These are phyloP conservation scores for Ceyx erithaca DNA, from an alignment of 2,797 vertebrate species.

Conservation along the genomic window DNA sequence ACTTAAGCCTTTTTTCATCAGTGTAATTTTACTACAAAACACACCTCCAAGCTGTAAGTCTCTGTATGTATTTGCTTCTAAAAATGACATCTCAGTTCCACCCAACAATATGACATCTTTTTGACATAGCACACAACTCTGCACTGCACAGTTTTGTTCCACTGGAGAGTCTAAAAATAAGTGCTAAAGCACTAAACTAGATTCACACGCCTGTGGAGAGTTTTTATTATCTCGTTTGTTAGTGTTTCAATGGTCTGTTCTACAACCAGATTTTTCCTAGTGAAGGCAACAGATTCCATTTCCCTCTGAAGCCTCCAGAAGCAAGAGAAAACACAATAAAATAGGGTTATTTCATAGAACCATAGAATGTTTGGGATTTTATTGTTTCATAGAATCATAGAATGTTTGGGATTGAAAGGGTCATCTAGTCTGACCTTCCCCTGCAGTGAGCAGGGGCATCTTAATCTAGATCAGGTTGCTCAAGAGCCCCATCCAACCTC, in stretches of 20 bases:
- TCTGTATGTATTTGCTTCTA: background rate
- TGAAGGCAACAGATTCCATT: accelerated
- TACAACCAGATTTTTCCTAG: background rate
- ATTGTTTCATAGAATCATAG: background rate
- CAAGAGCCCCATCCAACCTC: background rate
- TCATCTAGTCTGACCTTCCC: background rate
- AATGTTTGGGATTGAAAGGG: background rate
- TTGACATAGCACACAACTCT: background rate
- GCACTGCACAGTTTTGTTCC: background rate
- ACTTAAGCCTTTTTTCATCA: accelerated
- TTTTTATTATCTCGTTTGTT: background rate
- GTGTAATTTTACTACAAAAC: background rate
- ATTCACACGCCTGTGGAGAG: background rate
- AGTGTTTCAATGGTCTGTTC: background rate
- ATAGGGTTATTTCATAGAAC: background rate
- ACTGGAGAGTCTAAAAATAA: background rate
- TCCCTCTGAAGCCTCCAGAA: background rate
- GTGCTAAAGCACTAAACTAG: background rate
- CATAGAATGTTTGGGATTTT: background rate
- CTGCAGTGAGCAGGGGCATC: background rate
- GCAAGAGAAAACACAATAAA: background rate
- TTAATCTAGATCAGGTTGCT: background rate
- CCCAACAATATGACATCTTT: background rate
- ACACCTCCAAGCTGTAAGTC: background rate
- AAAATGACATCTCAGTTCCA: background rate